Base-by-base conservation (phyloP, 1,140 invertebrate genomes). In the Coenobita brevimanus region DNA sequence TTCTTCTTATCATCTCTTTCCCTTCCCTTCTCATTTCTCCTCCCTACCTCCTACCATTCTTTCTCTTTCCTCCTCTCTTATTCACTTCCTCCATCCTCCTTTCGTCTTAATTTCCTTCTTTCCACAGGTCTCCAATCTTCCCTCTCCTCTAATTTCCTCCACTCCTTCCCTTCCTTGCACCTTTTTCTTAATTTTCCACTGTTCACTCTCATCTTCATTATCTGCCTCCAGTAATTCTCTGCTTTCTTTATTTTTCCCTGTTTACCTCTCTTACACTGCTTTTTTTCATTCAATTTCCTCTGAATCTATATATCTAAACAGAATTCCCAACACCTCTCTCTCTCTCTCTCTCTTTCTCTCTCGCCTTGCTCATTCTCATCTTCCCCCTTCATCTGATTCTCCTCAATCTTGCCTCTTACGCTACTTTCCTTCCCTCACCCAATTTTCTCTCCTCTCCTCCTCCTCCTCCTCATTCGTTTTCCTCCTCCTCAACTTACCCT, bases 171-270 rank as follows among this genome's bases (percentile, higher is more conserved):
- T 21, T 3, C 4, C 36, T 24, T 13, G 3, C 62, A 30, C 62
- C n/a, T n/a, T 24, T 33, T 33, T 33, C 13, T 57, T n/a, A 57
- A 57, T 57, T 57, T 57, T 13, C n/a, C 10, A 13, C 54, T 57
- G 13, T 57, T 57, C 54, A 13, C n/a, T 57, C 62, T 67, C 33
- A 10, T 43, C 30, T 30, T 60, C 60, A 60, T 60, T 41, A 60
- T n/a, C 79, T 54, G 38, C 54, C 57, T 60, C 27, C 21, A 33
- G 30, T 41, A 75, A 75, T 41, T 75, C 46, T 75, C 71, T 41
- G 21, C 57, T 33, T 36, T 17, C 30, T 81, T 38, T 30, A 1
- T 36, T 36, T 79, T 36, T 17, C 38, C 36, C 43, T 79, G 24
- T 79, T 10, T 60, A 54, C 76, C 50, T 54, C 27, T 60, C 46